phyloP scores from a whole-genome alignment of 2,888 invertebrate species.

The Drosophila lacicola region DNA sequence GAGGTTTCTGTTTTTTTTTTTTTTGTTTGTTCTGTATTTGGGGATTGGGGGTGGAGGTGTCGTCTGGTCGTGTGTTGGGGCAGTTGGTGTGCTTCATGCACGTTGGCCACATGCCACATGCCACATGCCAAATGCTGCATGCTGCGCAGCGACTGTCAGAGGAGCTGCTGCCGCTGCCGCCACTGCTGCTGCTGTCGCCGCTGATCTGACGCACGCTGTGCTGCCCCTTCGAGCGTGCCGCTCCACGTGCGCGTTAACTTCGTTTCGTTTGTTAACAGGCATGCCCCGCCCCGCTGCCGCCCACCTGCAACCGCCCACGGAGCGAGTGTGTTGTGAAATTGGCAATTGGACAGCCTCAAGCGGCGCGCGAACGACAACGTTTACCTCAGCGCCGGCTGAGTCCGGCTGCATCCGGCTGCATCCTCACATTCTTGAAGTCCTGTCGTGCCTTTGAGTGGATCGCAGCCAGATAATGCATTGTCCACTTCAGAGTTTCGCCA shows the following conservation, averaged over 20 bases:
- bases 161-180: conserved; percentile 13
- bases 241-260: conserved; percentile 58
- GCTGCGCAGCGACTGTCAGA: conserved; percentile 29
- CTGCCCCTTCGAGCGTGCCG: not conserved
- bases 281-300: not conserved
- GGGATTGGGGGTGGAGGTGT: not conserved
- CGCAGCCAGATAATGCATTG: not conserved
- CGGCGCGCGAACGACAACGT: conserved; percentile 4
- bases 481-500: not conserved
- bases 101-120: conserved; percentile 21
- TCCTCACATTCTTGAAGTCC: not conserved
- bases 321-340: conserved; percentile 20
- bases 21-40: no score
- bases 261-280: conserved; percentile 37
- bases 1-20: not conserved
- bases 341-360: conserved; percentile 36
- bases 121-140: conserved; percentile 16
- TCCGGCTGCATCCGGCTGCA: not conserved
- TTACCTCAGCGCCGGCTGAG: not conserved
- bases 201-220: conserved; percentile 61
- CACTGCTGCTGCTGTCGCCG: conserved; percentile 17
- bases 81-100: not conserved
- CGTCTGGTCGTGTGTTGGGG: not conserved
- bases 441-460: not conserved
- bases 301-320: conserved; percentile 6